These are phyloP conservation scores for Nettapus auritus DNA, from an alignment of 2,113 vertebrate species.

Conservation along the genomic window DNA sequence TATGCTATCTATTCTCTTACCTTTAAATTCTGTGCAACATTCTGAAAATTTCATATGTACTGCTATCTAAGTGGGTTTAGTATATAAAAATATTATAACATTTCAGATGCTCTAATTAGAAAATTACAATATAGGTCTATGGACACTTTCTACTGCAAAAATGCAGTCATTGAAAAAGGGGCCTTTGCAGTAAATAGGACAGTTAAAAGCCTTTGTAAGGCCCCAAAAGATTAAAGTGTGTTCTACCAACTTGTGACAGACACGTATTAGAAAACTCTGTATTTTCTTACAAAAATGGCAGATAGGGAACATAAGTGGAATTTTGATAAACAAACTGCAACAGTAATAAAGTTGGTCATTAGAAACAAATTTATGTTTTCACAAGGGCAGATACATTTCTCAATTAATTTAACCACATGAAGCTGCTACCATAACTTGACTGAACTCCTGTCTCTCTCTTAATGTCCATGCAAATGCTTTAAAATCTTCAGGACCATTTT, in stretches of 20 bases:
- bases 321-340: background rate
- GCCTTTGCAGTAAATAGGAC: background rate
- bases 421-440: background rate
- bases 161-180: background rate
- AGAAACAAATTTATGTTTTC: background rate
- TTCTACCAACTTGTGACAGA: background rate
- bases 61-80: background rate
- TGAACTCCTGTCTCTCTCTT: background rate
- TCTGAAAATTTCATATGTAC: background rate
- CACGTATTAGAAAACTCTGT: background rate
- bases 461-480: background rate
- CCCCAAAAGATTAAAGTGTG: background rate
- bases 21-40: background rate
- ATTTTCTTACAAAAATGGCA: background rate
- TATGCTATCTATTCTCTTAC: background rate
- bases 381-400: background rate
- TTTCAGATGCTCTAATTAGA: background rate
- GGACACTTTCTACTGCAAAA: background rate
- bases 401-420: background rate
- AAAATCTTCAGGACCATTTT: background rate
- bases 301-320: background rate
- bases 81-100: background rate
- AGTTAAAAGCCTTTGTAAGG: background rate
- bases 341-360: background rate
- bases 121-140: background rate